Conservation (phyloP, 2,888 invertebrate genomes). For the Cheilosia scutellata region DNA sequence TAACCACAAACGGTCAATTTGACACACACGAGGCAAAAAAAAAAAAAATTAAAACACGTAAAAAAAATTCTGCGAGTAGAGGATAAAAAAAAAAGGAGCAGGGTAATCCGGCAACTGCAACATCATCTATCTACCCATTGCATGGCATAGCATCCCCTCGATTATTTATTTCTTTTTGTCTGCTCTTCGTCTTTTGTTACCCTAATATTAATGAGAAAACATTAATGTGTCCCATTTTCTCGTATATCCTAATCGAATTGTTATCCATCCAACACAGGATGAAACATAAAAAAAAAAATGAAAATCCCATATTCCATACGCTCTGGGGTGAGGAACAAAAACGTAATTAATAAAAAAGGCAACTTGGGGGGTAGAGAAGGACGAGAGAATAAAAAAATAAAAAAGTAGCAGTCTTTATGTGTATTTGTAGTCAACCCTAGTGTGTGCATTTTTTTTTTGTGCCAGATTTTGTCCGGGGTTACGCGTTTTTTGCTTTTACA, state of each 20-base stretch:
- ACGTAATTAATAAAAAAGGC: slow-evolving; percentile 72
- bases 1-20: slow-evolving; percentile 72
- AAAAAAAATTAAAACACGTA: neutral
- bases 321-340: slow-evolving; percentile 36
- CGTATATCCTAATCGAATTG: slow-evolving; percentile 73
- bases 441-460: slow-evolving; percentile 26
- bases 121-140: slow-evolving; percentile 30
- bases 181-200: slow-evolving; percentile 55
- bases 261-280: slow-evolving; percentile 59
- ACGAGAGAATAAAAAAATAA: neutral
- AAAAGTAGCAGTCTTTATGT: slow-evolving; percentile 31
- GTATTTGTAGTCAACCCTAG: slow-evolving; percentile 35
- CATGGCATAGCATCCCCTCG: slow-evolving; percentile 49
- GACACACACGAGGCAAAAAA: slow-evolving; percentile 48
- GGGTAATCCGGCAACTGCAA: slow-evolving; percentile 44
- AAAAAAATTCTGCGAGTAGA: neutral
- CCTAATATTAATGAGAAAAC: slow-evolving; percentile 70
- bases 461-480: slow-evolving; percentile 8
- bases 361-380: slow-evolving; percentile 47
- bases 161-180: slow-evolving; percentile 16
- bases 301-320: slow-evolving; percentile 44
- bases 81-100: slow-evolving; percentile 5
- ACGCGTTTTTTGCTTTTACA: slow-evolving; percentile 43
- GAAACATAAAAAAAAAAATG: slow-evolving; percentile 50
- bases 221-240: slow-evolving; percentile 68